These are phyloP conservation scores for Cheilosia variabilis DNA, from an alignment of 2,888 invertebrate species.

Conservation along the genomic window DNA sequence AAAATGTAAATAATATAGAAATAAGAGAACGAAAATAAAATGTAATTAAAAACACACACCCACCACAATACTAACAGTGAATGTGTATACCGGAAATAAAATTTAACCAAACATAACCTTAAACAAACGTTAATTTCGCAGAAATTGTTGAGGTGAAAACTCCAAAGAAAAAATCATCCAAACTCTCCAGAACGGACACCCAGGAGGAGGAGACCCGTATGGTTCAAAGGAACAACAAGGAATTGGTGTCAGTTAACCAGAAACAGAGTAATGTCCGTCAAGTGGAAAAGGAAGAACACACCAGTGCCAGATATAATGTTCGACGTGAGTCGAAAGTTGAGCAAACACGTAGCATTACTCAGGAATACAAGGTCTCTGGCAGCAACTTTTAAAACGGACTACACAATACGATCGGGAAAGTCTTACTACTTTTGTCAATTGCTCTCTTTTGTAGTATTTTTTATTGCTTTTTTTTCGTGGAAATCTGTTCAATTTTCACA, in stretches of 20 bases:
- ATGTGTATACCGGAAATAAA: constrained; percentile 4
- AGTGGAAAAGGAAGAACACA: constrained; percentile 59
- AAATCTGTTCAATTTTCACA: constrained; percentile 8
- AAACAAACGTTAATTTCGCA: constrained; percentile 53
- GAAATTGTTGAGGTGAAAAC: constrained; percentile 66
- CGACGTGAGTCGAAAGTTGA: constrained; percentile 68
- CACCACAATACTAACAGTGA: constrained; percentile 14
- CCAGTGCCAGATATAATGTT: constrained; percentile 51
- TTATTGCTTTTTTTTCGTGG: constrained; percentile 7
- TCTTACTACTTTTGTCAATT: background rate
- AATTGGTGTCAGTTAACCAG: constrained; percentile 57
- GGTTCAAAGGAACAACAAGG: constrained; percentile 61
- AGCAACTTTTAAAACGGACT: constrained; percentile 37
- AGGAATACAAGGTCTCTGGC: constrained; percentile 62
- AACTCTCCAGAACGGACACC: constrained; percentile 62
- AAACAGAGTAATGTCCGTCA: constrained; percentile 62
- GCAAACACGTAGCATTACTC: constrained; percentile 61
- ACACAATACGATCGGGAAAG: background rate
- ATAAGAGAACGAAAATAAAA: background rate
- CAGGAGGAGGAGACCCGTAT: constrained; percentile 60
- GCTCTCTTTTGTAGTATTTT: constrained; percentile 34
- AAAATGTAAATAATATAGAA: constrained; percentile 35
- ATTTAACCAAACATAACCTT: constrained; percentile 4
- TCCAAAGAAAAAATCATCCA: constrained; percentile 64
- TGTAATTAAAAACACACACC: background rate